Evolutionary conservation across 1,140 invertebrate genomes (phyloP), one percentile per base, ranked within the genome.

Genomic region (Drosophila chauvacae): DNA sequence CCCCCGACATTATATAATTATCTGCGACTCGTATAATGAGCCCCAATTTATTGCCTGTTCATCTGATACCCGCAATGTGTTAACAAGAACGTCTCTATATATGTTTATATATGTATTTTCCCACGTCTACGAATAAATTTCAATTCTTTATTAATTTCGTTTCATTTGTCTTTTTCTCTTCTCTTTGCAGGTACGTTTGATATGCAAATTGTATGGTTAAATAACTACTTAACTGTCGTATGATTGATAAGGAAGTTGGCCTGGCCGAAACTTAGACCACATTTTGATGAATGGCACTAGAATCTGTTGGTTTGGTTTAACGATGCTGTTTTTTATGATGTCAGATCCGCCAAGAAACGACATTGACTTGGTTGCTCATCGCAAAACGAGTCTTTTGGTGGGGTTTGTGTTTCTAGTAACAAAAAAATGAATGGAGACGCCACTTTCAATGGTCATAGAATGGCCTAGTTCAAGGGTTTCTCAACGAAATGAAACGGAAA

Each of bases 171-270:
- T 77, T 47, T 35, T 55, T 20, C 18, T 63, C 26, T 35, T 70
- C 16, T 73, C 48, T 50, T 77, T 81, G 58, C 62, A 81, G 73
- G 80, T 81, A 73, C 42, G 79, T 80, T 85, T 81, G 51, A 74
- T 60, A 85, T 85, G 82, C 74, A 56, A 78, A 85, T 84, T 11
- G 11, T 9, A 42, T 69, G 35, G 42, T 26, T 48, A 65, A 66
- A 70, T 74, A 63, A 61, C 48, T 71, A 53, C 48, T 42, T 59
- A 58, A 68, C 60, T 65, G 74, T 75, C 48, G 48, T 57, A 56
- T 84, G 80, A 90, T 88, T 81, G 84, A 88, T 88, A 88, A 88
- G 76, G 71, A 87, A 87, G 83, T 87, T 71, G 47, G 53, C 37
- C 64, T 37, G 42, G 44, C 61, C 56, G 16, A 59, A 48, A 42